Conservation (phyloP, 64 coral and sea anemone genomes). For the Exaiptasia diaphana region DNA sequence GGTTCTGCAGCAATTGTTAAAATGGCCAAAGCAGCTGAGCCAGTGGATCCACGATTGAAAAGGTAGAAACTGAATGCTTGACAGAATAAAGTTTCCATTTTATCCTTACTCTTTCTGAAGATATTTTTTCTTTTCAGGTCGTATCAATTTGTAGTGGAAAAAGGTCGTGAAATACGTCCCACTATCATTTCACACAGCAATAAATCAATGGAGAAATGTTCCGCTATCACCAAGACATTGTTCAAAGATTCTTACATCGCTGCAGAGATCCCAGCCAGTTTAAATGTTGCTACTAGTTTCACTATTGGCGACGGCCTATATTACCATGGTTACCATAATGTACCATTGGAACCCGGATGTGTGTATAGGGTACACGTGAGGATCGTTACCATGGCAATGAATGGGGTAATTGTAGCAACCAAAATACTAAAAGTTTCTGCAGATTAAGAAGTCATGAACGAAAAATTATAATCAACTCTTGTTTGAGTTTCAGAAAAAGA, state of each 20-base stretch:
- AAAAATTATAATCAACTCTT: too few species aligned
- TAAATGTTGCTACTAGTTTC: neutral
- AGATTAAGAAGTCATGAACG: too few species aligned
- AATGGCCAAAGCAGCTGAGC: too few species aligned
- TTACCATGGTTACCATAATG: conserved; percentile 6
- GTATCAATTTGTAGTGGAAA: neutral
- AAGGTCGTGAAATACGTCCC: neutral
- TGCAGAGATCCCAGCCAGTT: neutral
- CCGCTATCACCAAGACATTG: neutral
- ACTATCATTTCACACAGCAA: neutral
- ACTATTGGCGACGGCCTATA: neutral
- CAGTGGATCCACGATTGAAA: too few species aligned
- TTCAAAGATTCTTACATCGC: neutral
- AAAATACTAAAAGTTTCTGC: too few species aligned
- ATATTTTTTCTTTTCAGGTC: neutral
- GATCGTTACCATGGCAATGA: neutral
- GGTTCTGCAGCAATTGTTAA: too few species aligned
- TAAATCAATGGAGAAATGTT: neutral
- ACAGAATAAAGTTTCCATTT: too few species aligned
- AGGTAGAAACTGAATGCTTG: too few species aligned
- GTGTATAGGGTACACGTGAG: neutral
- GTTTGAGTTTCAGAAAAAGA: too few species aligned
- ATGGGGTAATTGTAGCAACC: too few species aligned
- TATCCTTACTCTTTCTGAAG: too few species aligned
- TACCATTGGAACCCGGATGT: neutral